Evolutionary conservation across 1,140 invertebrate species (phyloP), one percentile per base, ranked within the genome.

Genomic region (Coenobita brevimanus): DNA sequence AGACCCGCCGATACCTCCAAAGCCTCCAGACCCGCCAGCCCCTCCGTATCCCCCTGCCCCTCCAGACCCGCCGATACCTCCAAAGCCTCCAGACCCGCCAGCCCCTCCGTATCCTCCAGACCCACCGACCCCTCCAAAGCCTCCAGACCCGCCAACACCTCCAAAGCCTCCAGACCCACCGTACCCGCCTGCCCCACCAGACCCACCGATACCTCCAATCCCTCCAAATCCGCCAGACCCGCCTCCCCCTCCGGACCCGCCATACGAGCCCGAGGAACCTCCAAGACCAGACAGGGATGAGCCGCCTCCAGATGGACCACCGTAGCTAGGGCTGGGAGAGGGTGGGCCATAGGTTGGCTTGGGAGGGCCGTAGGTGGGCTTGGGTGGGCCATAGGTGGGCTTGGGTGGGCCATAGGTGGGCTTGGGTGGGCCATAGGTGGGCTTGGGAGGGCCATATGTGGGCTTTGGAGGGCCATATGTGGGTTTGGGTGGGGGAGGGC

Each of bases 371-470:
- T 6, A 50, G 6, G 46, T 50, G 46, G 46, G 17, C 46, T 17
- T 8, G 46, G 46, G 46, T 8, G 46, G 46, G 46, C 46, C 46
- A 50, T 50, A 50, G 46, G 6, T 50, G 46, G 17, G 46, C 46
- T 50, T 8, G 46, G 46, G 46, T 8, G 46, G 46, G 46, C 46
- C 46, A 50, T 6, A 50, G 73, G 38, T 21, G 27, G 73, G 73
- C 27, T 13, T 21, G 27, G 73, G 73, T 43, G 73, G 41, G n/a
- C 73, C 73, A 76, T 76, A 76, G 73, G 2, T 76, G 24, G 30
- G 69, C 6, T 17, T 50, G 17, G 69, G 15, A 36, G 69, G 33
- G 69, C 24, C 33, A 73, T 27, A 36, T 36, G 2, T 10, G 4
- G 21, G 64, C n/a, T 24, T 24, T 8, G 64, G n/a, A 41, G 73